Base-by-base conservation (phyloP, 2,888 invertebrate genomes). In the Trichacis sp. region DNA sequence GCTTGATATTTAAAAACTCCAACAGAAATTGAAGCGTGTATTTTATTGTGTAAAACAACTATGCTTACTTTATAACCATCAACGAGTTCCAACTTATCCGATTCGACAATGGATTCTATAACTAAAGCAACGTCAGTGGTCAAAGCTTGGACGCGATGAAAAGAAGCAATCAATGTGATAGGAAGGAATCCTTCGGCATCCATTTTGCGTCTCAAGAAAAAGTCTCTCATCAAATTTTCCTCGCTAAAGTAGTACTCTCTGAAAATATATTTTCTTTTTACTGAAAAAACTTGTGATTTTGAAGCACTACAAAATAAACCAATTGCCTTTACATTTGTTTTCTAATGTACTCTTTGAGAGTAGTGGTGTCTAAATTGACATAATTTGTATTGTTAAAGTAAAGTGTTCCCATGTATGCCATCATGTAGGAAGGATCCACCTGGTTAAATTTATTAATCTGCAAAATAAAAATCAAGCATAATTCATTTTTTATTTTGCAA, bases 241-340 rank as follows among this genome's bases (percentile, higher is more conserved):
- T 93, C 93, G 76, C 97, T 97, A 88, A 99, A 98, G 89, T 99
- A 99, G 87, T 99, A 99, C 87, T 99, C 98, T 82, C 98, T 98
- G 88, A 36, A 89, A 87, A 61, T 69, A n/a, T n/a, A n/a, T n/a
- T n/a, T n/a, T n/a, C n/a, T n/a, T n/a, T n/a, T n/a, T n/a, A n/a
- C n/a, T n/a, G n/a, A n/a, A 36, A 20, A 38, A 46, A 40, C 49
- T 43, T 24, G 24, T 24, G 24, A 24, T 24, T 24, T 5, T 5
- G 8, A 24, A 24, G 24, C 24, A 8, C 3, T 3, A 24, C 8
- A 24, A 24, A 24, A 24, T 24, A 5, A 5, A 24, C 3, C 8
- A n/a, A 33, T 33, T n/a, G n/a, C 33, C 8, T 93, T 92, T 86
- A 96, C 95, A 96, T 93, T 87, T 97, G 96, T 78, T 95, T 95